Conservation (phyloP, 1,140 invertebrate species). For the Habropoda laboriosa region DNA sequence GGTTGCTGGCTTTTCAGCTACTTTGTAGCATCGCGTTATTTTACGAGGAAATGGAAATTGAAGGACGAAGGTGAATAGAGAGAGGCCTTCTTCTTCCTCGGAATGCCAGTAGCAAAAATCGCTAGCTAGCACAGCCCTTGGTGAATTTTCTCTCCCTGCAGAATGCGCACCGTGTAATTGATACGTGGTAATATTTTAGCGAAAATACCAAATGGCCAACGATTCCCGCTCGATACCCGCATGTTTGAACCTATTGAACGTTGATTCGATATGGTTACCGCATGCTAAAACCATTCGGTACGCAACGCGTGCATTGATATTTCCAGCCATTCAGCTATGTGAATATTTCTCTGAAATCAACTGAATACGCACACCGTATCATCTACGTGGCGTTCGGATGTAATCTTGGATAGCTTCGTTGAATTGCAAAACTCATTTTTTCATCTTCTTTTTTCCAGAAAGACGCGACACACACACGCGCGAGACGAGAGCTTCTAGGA, state of each 20-base stretch:
- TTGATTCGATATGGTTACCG: not conserved
- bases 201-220: not conserved
- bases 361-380: no score
- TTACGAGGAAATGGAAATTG: not conserved
- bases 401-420: not conserved
- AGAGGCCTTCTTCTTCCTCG: no score
- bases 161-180: not conserved
- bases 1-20: not conserved
- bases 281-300: not conserved
- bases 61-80: no score
- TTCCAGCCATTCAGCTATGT: not conserved
- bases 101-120: not conserved
- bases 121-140: no score
- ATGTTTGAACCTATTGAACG: slow-evolving; percentile 11
- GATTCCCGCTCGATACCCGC: not conserved
- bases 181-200: not conserved
- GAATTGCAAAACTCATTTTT: not conserved
- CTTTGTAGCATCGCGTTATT: not conserved
- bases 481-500: no score
- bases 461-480: not conserved
- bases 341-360: not conserved
- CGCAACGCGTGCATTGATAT: not conserved
- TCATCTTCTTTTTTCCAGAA: no score
- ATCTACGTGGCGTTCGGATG: not conserved
- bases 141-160: not conserved